These are phyloP conservation scores for Lasiurus cinereus DNA, from an alignment of 2,113 vertebrate species.

Conservation along the genomic window DNA sequence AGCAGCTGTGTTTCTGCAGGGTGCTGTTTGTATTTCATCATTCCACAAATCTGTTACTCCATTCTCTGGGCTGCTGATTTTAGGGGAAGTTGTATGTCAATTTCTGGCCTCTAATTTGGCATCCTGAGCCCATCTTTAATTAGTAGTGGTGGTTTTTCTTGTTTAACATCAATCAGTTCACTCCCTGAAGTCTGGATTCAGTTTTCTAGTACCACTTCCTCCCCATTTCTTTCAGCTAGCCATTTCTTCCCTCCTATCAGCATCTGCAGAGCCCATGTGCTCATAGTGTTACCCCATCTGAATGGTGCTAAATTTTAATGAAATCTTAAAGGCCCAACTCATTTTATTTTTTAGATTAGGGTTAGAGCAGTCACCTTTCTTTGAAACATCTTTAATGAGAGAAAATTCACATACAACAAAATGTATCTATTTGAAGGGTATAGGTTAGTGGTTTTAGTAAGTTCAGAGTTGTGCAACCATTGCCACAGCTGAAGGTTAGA, in stretches of 20 bases:
- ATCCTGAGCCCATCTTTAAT: not conserved
- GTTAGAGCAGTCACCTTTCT: not conserved
- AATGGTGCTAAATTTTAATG: not conserved
- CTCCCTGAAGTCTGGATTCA: not conserved
- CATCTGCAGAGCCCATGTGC: accelerated
- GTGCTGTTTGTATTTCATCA: not conserved
- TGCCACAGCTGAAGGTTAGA: not conserved
- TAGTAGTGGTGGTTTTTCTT: not conserved
- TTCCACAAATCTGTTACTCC: not conserved
- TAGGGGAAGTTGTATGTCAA: not conserved
- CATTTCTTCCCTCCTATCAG: not conserved
- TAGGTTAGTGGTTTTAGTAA: not conserved
- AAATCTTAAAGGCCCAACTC: not conserved
- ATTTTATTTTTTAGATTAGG: not conserved
- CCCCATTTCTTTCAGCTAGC: not conserved
- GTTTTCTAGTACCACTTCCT: not conserved
- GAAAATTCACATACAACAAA: not conserved
- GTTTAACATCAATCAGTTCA: not conserved
- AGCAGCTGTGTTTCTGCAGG: constrained; percentile 5
- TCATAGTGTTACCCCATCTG: not conserved
- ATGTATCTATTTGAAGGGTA: not conserved
- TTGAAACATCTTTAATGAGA: constrained; percentile 18
- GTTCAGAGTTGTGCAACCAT: not conserved
- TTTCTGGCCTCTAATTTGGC: not conserved
- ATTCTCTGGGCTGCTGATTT: not conserved